Evolutionary conservation across 2,797 vertebrate genomes (phyloP).

Genomic region (Lycodopsis pacificus): DNA sequence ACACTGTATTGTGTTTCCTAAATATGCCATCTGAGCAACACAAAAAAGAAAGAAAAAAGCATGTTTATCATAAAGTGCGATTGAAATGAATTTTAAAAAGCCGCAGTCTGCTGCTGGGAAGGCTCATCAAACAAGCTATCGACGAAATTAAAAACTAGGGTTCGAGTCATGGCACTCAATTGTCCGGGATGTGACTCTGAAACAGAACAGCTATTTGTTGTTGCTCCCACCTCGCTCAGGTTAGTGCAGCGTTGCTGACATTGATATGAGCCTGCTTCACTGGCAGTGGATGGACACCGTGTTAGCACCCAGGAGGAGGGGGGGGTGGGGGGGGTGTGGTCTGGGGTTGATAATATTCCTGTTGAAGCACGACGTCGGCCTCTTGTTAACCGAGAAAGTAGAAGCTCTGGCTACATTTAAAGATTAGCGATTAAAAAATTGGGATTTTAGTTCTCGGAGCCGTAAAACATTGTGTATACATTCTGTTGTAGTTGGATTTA

Average conservation of each 20-base stretch:
- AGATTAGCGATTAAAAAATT: not conserved
- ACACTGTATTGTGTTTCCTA: constrained; percentile 56
- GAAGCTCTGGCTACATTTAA: constrained; percentile 10
- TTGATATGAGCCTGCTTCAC: constrained; percentile 13
- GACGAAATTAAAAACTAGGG: constrained; percentile 44
- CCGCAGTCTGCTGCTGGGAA: constrained; percentile 57
- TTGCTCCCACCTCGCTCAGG: constrained; percentile 4
- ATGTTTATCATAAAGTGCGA: constrained; percentile 79
- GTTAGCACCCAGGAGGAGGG: not conserved
- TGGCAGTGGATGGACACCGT: constrained; percentile 32
- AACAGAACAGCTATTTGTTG: constrained; percentile 29
- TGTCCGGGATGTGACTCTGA: constrained; percentile 13
- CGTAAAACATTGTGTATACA: constrained; percentile 2
- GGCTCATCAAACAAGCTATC: constrained; percentile 57
- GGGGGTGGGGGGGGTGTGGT: not conserved
- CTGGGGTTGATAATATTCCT: constrained; percentile 8
- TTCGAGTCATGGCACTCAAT: constrained; percentile 36
- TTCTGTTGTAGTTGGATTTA: constrained; percentile 31
- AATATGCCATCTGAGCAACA: constrained; percentile 54
- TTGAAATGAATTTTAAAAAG: constrained; percentile 60
- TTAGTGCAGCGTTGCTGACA: constrained; percentile 10
- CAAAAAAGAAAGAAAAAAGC: constrained; percentile 54
- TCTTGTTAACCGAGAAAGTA: constrained; percentile 14
- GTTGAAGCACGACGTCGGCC: not conserved
- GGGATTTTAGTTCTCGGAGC: not conserved